A percentile compares a stretch with the other conserved stretches of the same genome.
Conservation (phyloP, 1,140 invertebrate genomes). For the Sinonovacula constricta region DNA sequence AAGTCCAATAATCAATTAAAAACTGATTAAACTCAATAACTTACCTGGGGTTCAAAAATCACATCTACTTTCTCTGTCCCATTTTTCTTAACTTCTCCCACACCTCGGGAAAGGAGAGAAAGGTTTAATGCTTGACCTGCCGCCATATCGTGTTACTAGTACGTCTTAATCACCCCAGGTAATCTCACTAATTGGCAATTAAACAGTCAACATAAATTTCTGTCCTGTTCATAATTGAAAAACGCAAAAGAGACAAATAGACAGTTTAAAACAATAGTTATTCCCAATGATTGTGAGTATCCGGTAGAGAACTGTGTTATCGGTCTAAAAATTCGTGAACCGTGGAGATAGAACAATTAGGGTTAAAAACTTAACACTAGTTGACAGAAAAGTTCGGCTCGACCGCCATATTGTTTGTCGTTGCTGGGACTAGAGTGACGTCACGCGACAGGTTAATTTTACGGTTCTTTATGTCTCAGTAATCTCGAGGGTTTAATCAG, state of each 20-base stretch:
- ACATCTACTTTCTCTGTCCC: constrained; percentile 77
- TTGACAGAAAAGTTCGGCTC: neutral
- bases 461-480: too few species aligned
- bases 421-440: neutral
- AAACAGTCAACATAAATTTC: neutral
- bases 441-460: neutral
- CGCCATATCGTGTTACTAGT: constrained; percentile 43
- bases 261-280: too few species aligned
- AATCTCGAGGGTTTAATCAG: too few species aligned
- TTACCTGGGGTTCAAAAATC: constrained; percentile 76
- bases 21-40: too few species aligned
- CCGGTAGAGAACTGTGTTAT: neutral
- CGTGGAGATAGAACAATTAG: too few species aligned
- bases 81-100: constrained; percentile 76
- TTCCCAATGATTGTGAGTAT: neutral
- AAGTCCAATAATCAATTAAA: too few species aligned
- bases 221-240: neutral
- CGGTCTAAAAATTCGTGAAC: neutral
- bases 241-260: too few species aligned
- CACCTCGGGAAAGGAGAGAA: constrained; percentile 75
- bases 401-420: neutral
- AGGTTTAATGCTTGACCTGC: constrained; percentile 69
- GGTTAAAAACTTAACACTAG: neutral
- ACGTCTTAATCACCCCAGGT: neutral
- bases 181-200: neutral